These are phyloP conservation scores for Abrostola tripartita DNA, from an alignment of 2,888 invertebrate genomes.

Conservation along the genomic window DNA sequence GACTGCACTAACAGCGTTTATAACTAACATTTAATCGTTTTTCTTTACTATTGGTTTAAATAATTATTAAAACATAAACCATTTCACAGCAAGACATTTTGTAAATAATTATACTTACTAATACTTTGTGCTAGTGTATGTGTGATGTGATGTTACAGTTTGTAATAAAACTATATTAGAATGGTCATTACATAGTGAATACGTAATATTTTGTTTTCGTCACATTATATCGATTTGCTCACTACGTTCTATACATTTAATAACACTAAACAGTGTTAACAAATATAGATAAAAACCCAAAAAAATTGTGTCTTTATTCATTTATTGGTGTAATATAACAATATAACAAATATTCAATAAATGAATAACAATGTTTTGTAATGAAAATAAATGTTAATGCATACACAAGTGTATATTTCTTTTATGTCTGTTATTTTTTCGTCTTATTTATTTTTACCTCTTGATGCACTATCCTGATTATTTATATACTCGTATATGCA, in stretches of 20 bases:
- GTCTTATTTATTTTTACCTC: constrained; percentile 11
- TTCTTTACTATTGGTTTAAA: neutral
- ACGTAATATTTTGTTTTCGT: constrained; percentile 4
- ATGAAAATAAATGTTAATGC: constrained; percentile 21
- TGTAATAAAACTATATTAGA: constrained; percentile 10
- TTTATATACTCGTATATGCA: constrained; percentile 16
- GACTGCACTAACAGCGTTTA: constrained; percentile 20
- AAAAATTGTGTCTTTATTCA: constrained; percentile 34
- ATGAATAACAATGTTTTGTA: constrained; percentile 6
- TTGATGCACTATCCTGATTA: constrained; percentile 38
- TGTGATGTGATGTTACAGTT: constrained; percentile 26
- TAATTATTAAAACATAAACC: constrained; percentile 9
- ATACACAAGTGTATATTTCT: constrained; percentile 38
- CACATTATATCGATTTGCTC: constrained; percentile 5
- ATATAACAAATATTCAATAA: constrained; percentile 7
- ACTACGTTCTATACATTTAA: constrained; percentile 11
- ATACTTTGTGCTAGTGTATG: constrained; percentile 14
- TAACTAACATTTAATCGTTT: neutral
- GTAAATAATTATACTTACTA: constrained; percentile 6
- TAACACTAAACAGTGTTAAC: constrained; percentile 10
- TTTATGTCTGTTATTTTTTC: constrained; percentile 23
- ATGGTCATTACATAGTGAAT: constrained; percentile 1
- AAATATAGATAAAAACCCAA: constrained; percentile 1
- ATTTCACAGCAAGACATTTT: constrained; percentile 5
- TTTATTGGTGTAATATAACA: constrained; percentile 6